Evolutionary conservation across 2,797 vertebrate genomes (phyloP).

Genomic region (Lycodopsis pacificus): DNA sequence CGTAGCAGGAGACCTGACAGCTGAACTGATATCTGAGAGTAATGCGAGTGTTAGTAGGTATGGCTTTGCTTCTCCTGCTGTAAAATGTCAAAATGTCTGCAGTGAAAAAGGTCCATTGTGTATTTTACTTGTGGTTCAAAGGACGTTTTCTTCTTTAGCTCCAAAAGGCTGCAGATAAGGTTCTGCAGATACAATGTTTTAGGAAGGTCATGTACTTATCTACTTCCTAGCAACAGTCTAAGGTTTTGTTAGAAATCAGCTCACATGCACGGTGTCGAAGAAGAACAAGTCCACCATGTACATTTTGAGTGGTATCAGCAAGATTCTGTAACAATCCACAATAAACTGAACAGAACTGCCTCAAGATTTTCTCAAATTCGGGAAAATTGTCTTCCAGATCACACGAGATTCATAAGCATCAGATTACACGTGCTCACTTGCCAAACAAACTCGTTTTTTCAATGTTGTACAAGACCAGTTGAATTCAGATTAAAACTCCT

Average conservation of each 20-base stretch:
- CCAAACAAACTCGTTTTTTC: slow-evolving; percentile 32
- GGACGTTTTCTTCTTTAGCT: slow-evolving; percentile 30
- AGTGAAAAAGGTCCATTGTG: neutral
- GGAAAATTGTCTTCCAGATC: slow-evolving; percentile 10
- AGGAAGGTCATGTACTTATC: slow-evolving; percentile 10
- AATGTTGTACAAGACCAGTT: slow-evolving; percentile 32
- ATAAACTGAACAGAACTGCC: slow-evolving; percentile 13
- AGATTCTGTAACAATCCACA: slow-evolving; percentile 2
- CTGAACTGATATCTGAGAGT: neutral
- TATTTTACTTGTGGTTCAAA: slow-evolving; percentile 23
- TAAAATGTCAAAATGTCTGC: slow-evolving; percentile 25
- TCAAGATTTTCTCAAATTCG: slow-evolving; percentile 7
- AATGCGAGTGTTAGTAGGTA: slow-evolving; percentile 2
- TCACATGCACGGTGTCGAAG: neutral
- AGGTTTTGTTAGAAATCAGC: slow-evolving; percentile 3
- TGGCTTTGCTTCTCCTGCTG: neutral
- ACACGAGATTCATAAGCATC: slow-evolving; percentile 35
- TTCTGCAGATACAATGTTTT: slow-evolving; percentile 16
- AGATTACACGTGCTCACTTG: slow-evolving; percentile 34
- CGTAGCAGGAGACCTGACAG: slow-evolving; percentile 1
- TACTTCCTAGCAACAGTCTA: neutral
- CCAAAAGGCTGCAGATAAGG: slow-evolving; percentile 7
- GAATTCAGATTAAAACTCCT: slow-evolving; percentile 51
- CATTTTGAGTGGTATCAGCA: neutral
- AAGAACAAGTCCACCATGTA: neutral